Conservation (phyloP, 2,797 vertebrate species). For the Girardinus metallicus region DNA sequence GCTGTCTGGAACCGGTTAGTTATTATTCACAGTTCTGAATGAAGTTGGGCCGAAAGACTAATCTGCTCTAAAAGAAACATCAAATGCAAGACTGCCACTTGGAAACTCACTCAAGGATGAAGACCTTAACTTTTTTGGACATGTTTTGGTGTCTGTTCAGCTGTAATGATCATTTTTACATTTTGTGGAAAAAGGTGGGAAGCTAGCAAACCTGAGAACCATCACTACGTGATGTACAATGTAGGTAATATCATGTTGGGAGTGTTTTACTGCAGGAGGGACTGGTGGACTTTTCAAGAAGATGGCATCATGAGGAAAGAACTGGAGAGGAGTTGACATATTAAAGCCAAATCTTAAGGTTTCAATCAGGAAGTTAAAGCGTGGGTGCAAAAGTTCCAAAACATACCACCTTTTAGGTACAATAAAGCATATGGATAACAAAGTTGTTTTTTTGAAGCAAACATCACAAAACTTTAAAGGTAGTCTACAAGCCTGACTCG, state of each 20-base stretch:
- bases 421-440: too few relatives aligned
- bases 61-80: neutral
- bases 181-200: neutral
- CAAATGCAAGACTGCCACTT: neutral
- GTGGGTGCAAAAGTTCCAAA: too few relatives aligned
- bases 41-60: neutral
- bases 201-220: neutral
- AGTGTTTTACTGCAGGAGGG: neutral
- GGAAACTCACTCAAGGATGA: neutral
- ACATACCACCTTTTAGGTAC: too few relatives aligned
- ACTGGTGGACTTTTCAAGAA: neutral
- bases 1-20: neutral
- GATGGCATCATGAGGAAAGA: neutral
- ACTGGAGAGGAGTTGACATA: neutral
- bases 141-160: neutral
- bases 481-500: neutral
- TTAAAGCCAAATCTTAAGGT: neutral
- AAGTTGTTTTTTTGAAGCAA: neutral
- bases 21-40: neutral
- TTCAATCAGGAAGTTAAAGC: neutral
- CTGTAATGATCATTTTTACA: neutral
- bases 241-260: neutral
- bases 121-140: neutral
- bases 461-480: neutral
- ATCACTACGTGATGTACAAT: neutral